Base-by-base conservation (phyloP, 2,888 invertebrate species). In the Euplexia lucipara region DNA sequence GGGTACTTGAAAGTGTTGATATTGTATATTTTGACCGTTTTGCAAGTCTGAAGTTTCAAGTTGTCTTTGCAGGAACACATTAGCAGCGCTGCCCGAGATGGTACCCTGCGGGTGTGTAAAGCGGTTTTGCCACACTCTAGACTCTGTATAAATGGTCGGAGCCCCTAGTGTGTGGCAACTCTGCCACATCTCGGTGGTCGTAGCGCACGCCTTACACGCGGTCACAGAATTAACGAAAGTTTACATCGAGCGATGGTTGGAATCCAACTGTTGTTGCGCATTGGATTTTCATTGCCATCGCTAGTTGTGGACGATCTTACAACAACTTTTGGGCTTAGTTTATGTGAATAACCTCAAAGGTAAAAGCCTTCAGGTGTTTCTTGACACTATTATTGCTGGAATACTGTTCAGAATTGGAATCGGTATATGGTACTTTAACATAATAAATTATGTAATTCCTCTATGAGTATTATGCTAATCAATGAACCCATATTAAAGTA, bases 201-300 rank as follows among this genome's bases (percentile, higher is more conserved):
- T 83, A 82, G 86, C 74, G 88, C 87, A 83, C 88, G 84, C 80
- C 83, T 87, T 83, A 83, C 85, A 85, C 78, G 78, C 84, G 81
- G 76, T 76, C 80, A 84, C 84, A 73, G 77, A 75, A 78, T 77
- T 85, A 63, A 81, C 85, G 87, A 88, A 86, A 84, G 90, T 92
- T 90, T 91, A 88, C 94, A 91, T 86, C 86, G 88, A 90, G 91
- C 86, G 93, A 94, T 95, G 94, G 93, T 88, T 91, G 90, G 90
- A 92, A 92, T 92, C 92, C 94, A 94, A 93, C 89, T 95, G 93
- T 92, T 90, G 77, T 82, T 68, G 81, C 84, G 86, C 92, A 92
- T 93, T 95, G 95, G 93, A 89, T 92, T 93, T 94, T 93, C 91
- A 89, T 71, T 88, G 87, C 94, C 91, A 94, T 95, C 92, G 90